phyloP scores from a whole-genome alignment of 2,113 vertebrate species.

The Tupaia chinensis region DNA sequence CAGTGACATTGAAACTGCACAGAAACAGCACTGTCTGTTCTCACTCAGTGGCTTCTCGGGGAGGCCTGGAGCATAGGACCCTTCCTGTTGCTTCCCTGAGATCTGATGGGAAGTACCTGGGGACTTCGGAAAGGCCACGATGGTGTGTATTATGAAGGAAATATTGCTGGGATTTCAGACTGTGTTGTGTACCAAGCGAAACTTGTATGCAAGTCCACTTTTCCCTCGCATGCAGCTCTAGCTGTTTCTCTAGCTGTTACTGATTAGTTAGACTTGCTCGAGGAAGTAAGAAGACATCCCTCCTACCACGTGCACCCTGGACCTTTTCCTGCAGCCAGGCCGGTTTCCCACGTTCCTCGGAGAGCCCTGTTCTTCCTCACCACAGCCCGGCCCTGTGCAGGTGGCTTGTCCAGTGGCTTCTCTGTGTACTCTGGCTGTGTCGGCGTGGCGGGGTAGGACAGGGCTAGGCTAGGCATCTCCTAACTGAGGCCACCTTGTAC shows the following conservation, averaged over 20 bases:
- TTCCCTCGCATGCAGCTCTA: too few species aligned
- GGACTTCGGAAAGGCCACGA: too few species aligned
- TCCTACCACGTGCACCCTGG: neutral
- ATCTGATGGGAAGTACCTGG: neutral
- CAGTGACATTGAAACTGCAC: neutral
- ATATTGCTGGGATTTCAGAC: too few species aligned
- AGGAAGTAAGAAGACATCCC: neutral
- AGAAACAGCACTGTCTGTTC: neutral
- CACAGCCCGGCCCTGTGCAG: neutral
- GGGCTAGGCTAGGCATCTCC: neutral
- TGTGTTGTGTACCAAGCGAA: too few species aligned
- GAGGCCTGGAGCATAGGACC: neutral
- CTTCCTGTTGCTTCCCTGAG: neutral
- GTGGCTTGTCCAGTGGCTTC: neutral
- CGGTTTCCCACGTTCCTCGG: neutral
- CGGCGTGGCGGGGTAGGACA: too few species aligned
- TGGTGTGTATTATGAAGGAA: too few species aligned
- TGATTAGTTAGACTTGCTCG: neutral
- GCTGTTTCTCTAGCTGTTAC: neutral
- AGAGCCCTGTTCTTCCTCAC: neutral
- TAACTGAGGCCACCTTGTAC: neutral
- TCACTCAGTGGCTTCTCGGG: neutral
- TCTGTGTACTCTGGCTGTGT: neutral
- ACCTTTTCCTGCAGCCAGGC: neutral
- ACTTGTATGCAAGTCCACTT: too few species aligned